Evolutionary conservation across 1,140 invertebrate genomes (phyloP).

Genomic region (Drosophila kohkoa): DNA sequence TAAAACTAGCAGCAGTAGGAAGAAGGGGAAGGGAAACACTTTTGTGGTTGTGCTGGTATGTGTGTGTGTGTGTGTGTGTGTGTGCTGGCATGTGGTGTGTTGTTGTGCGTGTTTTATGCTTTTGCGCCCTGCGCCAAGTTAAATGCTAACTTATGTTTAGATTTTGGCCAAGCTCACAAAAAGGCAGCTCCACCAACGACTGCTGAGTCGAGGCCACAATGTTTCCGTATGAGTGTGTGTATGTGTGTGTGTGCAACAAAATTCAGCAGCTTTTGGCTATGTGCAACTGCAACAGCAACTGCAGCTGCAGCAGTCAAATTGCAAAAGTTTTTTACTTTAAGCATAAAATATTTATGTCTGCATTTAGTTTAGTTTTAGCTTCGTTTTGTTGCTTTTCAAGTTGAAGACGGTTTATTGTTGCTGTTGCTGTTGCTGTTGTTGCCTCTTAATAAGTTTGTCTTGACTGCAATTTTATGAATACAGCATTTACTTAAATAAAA

Average conservation of each 20-base stretch:
- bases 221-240: constrained; percentile 47
- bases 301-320: constrained; percentile 71
- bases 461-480: constrained; percentile 72
- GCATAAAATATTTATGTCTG: constrained; percentile 82
- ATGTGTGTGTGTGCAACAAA: constrained; percentile 45
- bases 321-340: constrained; percentile 82
- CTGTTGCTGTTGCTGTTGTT: constrained; percentile 28
- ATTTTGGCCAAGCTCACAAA: constrained; percentile 64
- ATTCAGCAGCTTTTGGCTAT: constrained; percentile 60
- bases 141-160: constrained; percentile 82
- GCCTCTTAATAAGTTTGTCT: constrained; percentile 63
- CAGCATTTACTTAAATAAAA: constrained; percentile 58
- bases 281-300: constrained; percentile 44
- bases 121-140: constrained; percentile 78
- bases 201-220: constrained; percentile 62
- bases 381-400: constrained; percentile 71
- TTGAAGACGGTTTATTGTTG: constrained; percentile 51
- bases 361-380: constrained; percentile 79
- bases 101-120: constrained; percentile 76
- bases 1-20: constrained; percentile 19
- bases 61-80: constrained; percentile 24
- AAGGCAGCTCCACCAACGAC: constrained; percentile 56
- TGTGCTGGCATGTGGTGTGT: constrained; percentile 39
- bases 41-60: constrained; percentile 39
- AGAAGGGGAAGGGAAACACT: not conserved